Conservation (phyloP, 2,888 invertebrate genomes). For the Drosophila anomalata region DNA sequence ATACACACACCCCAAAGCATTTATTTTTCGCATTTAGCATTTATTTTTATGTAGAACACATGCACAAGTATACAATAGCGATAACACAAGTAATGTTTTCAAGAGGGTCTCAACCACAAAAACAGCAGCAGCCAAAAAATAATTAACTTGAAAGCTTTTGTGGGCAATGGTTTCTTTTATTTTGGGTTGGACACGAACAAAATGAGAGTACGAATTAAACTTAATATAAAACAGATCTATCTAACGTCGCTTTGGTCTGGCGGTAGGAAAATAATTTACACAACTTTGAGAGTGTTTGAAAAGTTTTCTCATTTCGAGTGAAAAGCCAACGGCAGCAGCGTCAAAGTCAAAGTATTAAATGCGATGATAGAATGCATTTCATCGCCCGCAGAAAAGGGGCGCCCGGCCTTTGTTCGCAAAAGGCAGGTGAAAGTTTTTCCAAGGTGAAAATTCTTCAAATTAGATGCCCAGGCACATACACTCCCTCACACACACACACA, state of each 20-base stretch:
- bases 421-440: constrained; percentile 42
- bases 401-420: constrained; percentile 18
- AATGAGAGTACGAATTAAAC: neutral
- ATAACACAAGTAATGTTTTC: constrained; percentile 39
- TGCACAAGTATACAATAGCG: constrained; percentile 31
- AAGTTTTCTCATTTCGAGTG: constrained; percentile 38
- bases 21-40: constrained; percentile 43
- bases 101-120: constrained; percentile 21
- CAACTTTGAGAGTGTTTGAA: constrained; percentile 21
- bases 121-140: constrained; percentile 21
- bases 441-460: constrained; percentile 71
- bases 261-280: constrained; percentile 23
- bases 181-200: neutral
- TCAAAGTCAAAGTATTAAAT: constrained; percentile 46
- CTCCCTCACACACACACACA: neutral
- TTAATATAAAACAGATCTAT: constrained; percentile 14
- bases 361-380: constrained; percentile 42
- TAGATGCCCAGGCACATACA: constrained; percentile 53
- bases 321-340: constrained; percentile 34
- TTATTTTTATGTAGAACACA: constrained; percentile 37
- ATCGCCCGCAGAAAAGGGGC: neutral
- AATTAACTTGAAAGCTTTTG: constrained; percentile 45
- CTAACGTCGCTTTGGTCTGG: neutral
- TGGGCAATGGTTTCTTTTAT: constrained; percentile 11
- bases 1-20: constrained; percentile 28